Evolutionary conservation across 2,888 invertebrate genomes (phyloP), one percentile per base, ranked within the genome.

Genomic region (Eulithis prunata): DNA sequence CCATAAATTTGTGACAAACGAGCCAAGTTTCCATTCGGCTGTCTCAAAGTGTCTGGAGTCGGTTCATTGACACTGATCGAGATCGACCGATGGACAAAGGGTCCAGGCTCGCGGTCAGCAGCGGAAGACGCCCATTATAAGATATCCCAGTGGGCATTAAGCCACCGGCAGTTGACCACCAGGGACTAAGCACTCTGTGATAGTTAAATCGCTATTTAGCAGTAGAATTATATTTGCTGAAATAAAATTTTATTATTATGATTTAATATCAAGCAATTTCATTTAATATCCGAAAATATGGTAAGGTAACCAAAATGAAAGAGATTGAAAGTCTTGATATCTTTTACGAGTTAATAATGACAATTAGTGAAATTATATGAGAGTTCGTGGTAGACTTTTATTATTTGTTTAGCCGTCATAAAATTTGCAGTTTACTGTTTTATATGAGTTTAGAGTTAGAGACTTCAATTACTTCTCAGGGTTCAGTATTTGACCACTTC

Each of bases 121-220:
- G 72, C 85, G 87, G 87, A 87, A 82, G 81, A 75, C 77, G 76
- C 76, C 83, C 81, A 83, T 86, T 84, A 86, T 75, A 73, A 79
- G 76, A 81, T 77, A 81, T 77, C 75, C 75, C 75, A 75, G 73
- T 76, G 75, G 75, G 72, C 66, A 78, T 77, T 74, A 73, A 75
- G 57, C 71, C 61, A 71, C 69, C 62, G 69, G 69, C 36, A 63
- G 59, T 66, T 61, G 61, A 68, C 61, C 66, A 68, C 63, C 62
- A 49, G 45, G 58, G 57, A 66, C 46, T 64, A 51, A 65, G 58
- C 56, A 62, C 61, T 62, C 58, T 55, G 21, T 38, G 32, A 43
- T 67, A 68, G 63, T 62, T 64, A 65, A 32, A 67, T 56, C 41
- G 32, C 57, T 32, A 54, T 55, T 61, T 57, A 54, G 49, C 53